A percentile compares a stretch with the other conserved stretches of the same genome.
phyloP scores from a whole-genome alignment of 2,797 vertebrate genomes.

The Harpagifer antarcticus region DNA sequence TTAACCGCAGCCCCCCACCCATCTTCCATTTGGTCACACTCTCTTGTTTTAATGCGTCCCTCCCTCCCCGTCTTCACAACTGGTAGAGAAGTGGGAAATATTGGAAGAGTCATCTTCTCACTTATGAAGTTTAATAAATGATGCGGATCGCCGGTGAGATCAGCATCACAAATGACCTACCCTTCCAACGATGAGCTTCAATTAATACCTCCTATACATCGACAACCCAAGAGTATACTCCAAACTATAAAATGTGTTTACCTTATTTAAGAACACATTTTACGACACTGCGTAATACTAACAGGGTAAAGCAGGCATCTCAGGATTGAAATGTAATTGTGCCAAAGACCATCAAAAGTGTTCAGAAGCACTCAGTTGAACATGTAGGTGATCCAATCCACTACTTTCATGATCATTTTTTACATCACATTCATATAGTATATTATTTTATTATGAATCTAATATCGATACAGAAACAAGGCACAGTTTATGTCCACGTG shows the following conservation, averaged over 20 bases:
- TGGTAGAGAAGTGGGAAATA: conserved; percentile 10
- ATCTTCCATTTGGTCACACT: conserved; percentile 22
- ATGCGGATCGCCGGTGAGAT: neutral
- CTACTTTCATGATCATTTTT: neutral
- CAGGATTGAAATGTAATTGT: neutral
- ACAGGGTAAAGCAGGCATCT: neutral
- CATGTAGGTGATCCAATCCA: neutral
- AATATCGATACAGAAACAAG: neutral
- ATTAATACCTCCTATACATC: conserved; percentile 4
- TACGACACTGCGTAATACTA: neutral
- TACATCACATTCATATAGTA: neutral
- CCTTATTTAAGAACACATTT: neutral
- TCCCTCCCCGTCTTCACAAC: neutral
- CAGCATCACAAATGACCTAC: neutral
- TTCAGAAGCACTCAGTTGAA: neutral
- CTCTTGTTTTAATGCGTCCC: conserved; percentile 7
- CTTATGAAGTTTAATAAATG: conserved; percentile 16
- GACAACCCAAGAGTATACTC: neutral
- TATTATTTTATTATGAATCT: neutral
- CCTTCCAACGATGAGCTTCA: conserved; percentile 1
- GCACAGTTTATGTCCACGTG: conserved; percentile 4
- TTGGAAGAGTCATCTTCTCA: conserved; percentile 10
- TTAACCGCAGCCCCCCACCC: neutral
- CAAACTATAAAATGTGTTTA: neutral
- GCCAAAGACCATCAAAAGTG: neutral